Base-by-base conservation (phyloP, 2,888 invertebrate species). In the Philaethria dido region DNA sequence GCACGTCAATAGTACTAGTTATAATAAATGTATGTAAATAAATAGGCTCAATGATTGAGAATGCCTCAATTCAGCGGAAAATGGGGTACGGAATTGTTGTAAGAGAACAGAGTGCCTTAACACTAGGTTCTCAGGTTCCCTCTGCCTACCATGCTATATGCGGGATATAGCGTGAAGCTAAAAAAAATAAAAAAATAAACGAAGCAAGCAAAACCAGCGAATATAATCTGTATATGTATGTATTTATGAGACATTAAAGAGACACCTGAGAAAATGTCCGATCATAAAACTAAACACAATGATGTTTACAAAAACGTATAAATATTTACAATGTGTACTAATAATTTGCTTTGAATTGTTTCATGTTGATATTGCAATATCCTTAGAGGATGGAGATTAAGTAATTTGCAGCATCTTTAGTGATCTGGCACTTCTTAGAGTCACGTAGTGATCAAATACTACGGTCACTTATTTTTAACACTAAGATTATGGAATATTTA, bases 261-360 rank as follows among this genome's bases (percentile, higher is more conserved):
- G 52, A 52, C 4, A 39, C 55, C 18, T 55, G 55, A 55, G 55
- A 55, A 39, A 22, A 55, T 39, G 55, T 22, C 14, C 39, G 22
- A 39, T 55, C 55, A 39, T 55, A 39, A 55, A 55, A 55, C 55
- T 39, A 22, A 55, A 55, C 20, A 55, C 36, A 55, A 39, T 55
- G 13, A 39, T 39, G 55, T 55, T 55, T 55, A 39, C 55, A 14
- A 55, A 55, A 39, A 39, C 39, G 39, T 39, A 39, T 55, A 39
- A 55, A 55, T 55, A 55, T 55, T 55, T 55, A 55, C 39, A 55
- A 9, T n/a, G 3, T 0, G 9, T 20, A 36, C 14, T 39, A 55
- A n/a, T 20, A 55, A n/a, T 47, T 54, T 36, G 47, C 16, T 9
- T 55, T 29, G 52, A 33, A 29, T 16, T 18, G 52, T 25, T 16